Evolutionary conservation across 2,888 invertebrate genomes (phyloP), one percentile per base, ranked within the genome.

Genomic region (Drosophila paramelanica): DNA sequence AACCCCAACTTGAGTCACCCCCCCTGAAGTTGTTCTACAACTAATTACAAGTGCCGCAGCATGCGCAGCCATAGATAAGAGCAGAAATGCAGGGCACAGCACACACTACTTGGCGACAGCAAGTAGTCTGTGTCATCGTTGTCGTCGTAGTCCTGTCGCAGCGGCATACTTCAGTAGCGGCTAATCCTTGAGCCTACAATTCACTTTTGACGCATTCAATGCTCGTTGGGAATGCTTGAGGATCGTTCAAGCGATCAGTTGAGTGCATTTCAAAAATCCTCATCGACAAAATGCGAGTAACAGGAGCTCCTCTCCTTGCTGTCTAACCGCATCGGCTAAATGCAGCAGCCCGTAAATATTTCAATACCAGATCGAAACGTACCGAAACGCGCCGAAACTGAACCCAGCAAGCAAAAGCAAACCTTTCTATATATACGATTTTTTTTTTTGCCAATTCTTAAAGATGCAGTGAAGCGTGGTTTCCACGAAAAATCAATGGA

Each of bases 171-270:
- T 81, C 89, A 88, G 70, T 89, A 67, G 77, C 70, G 45, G 42
- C 52, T 84, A 84, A 87, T 87, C 89, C 79, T 64, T 53, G 65
- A 79, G 85, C 88, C 88, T 77, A 72, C 88, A 89, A 84, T 89
- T 89, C 89, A 84, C 84, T 89, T 84, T 84, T 84, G 82, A 84
- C 84, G 89, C 89, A 84, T 84, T 82, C 72, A 45, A 58, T 46
- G 42, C 52, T 31, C 43, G 43, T 36, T 6, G 36, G 36, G 13
- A 36, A 3, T 36, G 38, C 64, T 57, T 47, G 8, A 52, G 52
- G 65, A 72, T 71, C 79, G 47, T 46, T 78, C 65, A 71, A 81
- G 89, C 75, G 84, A 66, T 84, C 79, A 81, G 67, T 84, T 69
- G 84, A 89, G 87, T 84, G 85, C 84, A 88, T 83, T 86, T 83